Evolutionary conservation across 2,888 invertebrate species (phyloP).

Genomic region (Ditula angustiorana): DNA sequence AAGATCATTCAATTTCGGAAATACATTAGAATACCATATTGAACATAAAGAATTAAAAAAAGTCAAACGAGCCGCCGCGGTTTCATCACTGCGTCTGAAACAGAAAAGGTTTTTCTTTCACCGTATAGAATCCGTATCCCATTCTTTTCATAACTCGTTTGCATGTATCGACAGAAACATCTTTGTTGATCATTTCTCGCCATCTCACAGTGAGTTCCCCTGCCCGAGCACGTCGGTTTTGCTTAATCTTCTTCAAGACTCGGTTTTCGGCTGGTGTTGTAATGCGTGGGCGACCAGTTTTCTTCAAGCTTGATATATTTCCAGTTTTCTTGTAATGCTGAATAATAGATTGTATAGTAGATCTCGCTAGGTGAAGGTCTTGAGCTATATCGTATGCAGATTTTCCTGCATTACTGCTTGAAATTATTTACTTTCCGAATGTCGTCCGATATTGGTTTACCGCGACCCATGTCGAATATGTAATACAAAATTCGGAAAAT

Average conservation of each 20-base stretch:
- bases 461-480: not conserved
- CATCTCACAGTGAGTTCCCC: constrained; percentile 8
- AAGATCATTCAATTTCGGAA: too few relatives aligned
- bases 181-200: constrained; percentile 11
- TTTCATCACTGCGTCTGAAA: too few relatives aligned
- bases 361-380: not conserved
- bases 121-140: constrained; percentile 7
- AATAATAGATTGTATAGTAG: not conserved
- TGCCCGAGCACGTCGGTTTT: constrained; percentile 12
- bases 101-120: not conserved
- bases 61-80: too few relatives aligned
- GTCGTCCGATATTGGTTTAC: constrained; percentile 7
- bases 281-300: constrained; percentile 3
- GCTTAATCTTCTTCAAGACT: constrained; percentile 5
- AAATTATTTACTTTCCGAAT: not conserved
- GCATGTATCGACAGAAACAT: constrained; percentile 11
- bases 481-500: not conserved
- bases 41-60: too few relatives aligned
- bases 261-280: constrained; percentile 5
- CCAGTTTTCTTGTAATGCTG: constrained; percentile 8
- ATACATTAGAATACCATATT: too few relatives aligned
- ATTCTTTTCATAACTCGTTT: constrained; percentile 11
- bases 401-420: too few relatives aligned
- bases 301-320: not conserved
- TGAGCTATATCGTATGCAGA: not conserved